Conservation (phyloP, 2,888 invertebrate species). For the Drosophila colorata region DNA sequence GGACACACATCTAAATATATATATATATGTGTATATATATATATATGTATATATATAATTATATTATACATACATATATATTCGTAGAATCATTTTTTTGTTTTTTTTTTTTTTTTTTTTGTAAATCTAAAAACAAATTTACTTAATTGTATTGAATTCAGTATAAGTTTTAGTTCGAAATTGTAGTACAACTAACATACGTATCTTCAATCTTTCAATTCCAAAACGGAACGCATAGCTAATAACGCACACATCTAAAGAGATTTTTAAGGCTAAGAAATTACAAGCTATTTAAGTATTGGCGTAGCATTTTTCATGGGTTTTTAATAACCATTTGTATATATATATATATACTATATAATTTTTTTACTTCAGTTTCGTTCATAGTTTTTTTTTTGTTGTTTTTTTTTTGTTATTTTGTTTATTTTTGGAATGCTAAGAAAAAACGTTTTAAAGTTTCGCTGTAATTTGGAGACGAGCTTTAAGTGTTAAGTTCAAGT, state of each 20-base stretch:
- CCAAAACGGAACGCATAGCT: constrained; percentile 50
- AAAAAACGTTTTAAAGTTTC: constrained; percentile 12
- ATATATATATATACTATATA: not conserved
- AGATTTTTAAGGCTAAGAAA: constrained; percentile 51
- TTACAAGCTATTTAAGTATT: constrained; percentile 80
- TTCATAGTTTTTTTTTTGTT: constrained; percentile 6
- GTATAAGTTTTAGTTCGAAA: constrained; percentile 26
- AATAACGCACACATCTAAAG: constrained; percentile 50
- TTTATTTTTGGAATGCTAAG: constrained; percentile 29
- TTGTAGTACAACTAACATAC: constrained; percentile 39
- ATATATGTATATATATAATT: too few species aligned
- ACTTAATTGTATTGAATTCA: constrained; percentile 30
- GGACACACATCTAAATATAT: constrained; percentile 11
- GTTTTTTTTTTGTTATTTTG: not conserved
- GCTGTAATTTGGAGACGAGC: constrained; percentile 20
- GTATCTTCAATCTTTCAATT: constrained; percentile 41
- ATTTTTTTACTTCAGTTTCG: not conserved
- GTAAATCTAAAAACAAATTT: constrained; percentile 66
- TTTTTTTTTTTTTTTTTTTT: constrained; percentile 4
- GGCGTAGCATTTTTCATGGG: constrained; percentile 62
- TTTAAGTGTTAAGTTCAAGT: constrained; percentile 25
- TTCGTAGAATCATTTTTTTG: not conserved
- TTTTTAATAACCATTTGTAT: not conserved
- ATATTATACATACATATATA: too few species aligned
- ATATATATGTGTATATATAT: not conserved